Evolutionary conservation across 1,140 invertebrate species (phyloP), one percentile per base, ranked within the genome.

Genomic region (Zaprionus vittiger): DNA sequence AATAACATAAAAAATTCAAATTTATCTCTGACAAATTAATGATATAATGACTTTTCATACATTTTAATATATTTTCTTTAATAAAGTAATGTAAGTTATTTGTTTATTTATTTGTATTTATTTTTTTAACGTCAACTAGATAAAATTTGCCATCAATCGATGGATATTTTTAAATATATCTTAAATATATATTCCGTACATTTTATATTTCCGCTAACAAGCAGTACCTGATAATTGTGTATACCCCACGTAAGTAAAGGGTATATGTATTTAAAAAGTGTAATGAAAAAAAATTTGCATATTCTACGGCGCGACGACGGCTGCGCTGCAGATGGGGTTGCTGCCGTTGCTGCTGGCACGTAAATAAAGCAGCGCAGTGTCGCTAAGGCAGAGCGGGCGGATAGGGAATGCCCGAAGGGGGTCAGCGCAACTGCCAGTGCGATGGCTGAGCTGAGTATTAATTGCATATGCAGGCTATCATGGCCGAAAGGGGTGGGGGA

Each of bases 261-360:
- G 62, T 55, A 47, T 61, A 6, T 17, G 31, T 63, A 38, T 41
- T 72, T 26, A 44, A 61, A 63, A 66, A 65, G 54, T 71, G 67
- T 77, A 78, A 78, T 84, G 81, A 77, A 73, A 84, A 72, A 72
- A 79, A 79, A 72, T 81, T 85, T 85, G 82, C 75, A 85, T 85
- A 79, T 77, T 73, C 77, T 64, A 69, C 67, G 47, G 62, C 67
- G 49, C 47, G 59, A 26, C 73, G 37, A 47, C 63, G 54, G 65
- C 61, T 73, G 64, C 47, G 66, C 6, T 41, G 47, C 38, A 54
- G 81, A 80, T 77, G 73, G 81, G 77, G 77, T 83, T 83, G 71
- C 61, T 81, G n/a, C 61, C 34, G 12, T 37, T 20, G 28, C 31
- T 59, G 67, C 24, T 56, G 26, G 28, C 56, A 44, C 24, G 34